These are phyloP conservation scores for Agrotis ipsilon DNA, from an alignment of 2,888 invertebrate genomes.

Conservation along the genomic window DNA sequence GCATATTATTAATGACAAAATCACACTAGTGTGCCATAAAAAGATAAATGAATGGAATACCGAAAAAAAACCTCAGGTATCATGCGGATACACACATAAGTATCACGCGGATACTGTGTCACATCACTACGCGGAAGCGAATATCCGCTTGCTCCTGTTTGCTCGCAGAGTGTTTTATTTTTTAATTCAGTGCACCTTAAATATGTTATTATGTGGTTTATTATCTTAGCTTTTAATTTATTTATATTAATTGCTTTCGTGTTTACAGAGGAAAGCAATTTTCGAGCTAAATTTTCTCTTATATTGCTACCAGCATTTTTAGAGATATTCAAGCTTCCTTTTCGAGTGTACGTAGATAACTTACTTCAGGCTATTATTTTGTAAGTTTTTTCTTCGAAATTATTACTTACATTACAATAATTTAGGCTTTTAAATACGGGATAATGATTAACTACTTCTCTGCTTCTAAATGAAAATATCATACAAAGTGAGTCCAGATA, in stretches of 20 bases:
- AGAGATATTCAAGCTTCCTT: no score
- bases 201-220: constrained; percentile 57
- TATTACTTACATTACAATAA: no score
- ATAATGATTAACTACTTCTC: no score
- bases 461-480: no score
- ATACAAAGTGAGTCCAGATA: no score
- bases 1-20: no score
- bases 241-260: constrained; percentile 45
- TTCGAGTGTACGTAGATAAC: no score
- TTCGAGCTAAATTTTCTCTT: not conserved
- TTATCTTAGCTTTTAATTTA: constrained; percentile 57
- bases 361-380: no score
- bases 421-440: no score
- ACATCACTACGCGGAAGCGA: constrained; percentile 60
- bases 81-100: not conserved
- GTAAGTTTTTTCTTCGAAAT: not conserved
- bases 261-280: constrained; percentile 14
- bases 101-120: constrained; percentile 4
- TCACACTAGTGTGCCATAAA: no score
- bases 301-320: not conserved
- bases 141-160: constrained; percentile 59
- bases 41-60: not conserved
- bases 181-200: constrained; percentile 62
- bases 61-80: not conserved
- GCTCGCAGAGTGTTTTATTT: constrained; percentile 60